Evolutionary conservation across 2,888 invertebrate species (phyloP), one percentile per base, ranked within the genome.

Genomic region (Calameuta pallipes): DNA sequence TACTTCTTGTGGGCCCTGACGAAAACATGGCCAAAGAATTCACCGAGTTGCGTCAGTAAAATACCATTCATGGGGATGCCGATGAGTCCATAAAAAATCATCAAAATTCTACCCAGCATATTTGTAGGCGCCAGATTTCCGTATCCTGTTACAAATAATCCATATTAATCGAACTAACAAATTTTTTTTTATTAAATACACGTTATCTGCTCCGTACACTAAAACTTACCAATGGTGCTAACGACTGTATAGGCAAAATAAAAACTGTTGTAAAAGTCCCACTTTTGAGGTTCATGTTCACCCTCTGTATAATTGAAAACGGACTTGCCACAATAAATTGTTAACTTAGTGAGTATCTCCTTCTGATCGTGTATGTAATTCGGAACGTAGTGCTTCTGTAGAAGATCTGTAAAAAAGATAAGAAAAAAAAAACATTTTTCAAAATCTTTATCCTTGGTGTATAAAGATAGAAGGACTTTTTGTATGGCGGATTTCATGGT

Each of bases 201-300:
- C 34, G 69, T 13, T 2, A 77, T 77, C 3, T 3, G n/a, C n/a
- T 78, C 11, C 3, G 4, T 35, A 70, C 11, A 31, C n/a, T 0
- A 12, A 11, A 80, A 86, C 93, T 93, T 92, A 96, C 97, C 98
- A 84, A 98, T 97, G 11, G 98, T 98, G 89, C 97, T 97, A 88
- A 97, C 96, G 76, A 97, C 97, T 30, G 97, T 98, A 86, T 98
- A 96, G 6, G 97, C 96, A 91, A 98, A 98, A 92, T 97, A 97
- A 88, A 98, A 95, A 1, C 97, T 96, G 92, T 98, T 97, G 91
- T 97, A 97, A 91, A 96, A 97, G 87, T 96, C 97, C 98, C 98
- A 98, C 88, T 94, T 94, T 80, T 93, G 93, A 0, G 94, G 94
- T 68, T 95, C 94, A 12, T 92, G 93, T 76, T 94, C 94, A 80